These are phyloP conservation scores for Micromussa lordhowensis DNA, from an alignment of 92 coral and sea anemone species.

Conservation along the genomic window DNA sequence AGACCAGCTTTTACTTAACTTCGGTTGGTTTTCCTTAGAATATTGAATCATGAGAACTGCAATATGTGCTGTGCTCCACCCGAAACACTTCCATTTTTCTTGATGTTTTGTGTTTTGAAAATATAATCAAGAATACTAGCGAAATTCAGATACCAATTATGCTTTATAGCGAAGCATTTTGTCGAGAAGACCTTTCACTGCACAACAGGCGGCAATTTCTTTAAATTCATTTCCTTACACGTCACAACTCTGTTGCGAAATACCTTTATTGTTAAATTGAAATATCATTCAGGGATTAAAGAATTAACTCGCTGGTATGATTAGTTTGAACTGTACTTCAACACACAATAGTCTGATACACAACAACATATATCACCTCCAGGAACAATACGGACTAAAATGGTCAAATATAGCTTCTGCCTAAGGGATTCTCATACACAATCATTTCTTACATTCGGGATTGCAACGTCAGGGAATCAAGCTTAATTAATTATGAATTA, in stretches of 20 bases:
- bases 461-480: no score
- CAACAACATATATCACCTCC: no score
- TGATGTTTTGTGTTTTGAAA: not conserved
- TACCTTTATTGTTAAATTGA: not conserved
- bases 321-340: no score
- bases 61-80: not conserved
- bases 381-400: no score
- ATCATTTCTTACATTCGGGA: no score
- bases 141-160: not conserved
- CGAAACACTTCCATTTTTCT: constrained; percentile 4
- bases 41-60: constrained; percentile 3
- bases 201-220: no score
- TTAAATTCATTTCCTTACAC: not conserved
- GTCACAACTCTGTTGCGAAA: not conserved
- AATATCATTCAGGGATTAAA: no score
- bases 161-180: not conserved
- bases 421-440: no score
- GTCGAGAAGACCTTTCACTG: no score
- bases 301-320: no score
- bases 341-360: no score
- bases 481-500: not conserved
- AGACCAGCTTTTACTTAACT: not conserved
- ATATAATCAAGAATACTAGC: not conserved
- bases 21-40: constrained; percentile 10
- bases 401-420: no score